These are phyloP conservation scores for Porites cylindrica DNA, from an alignment of 92 coral and sea anemone genomes.

Conservation along the genomic window DNA sequence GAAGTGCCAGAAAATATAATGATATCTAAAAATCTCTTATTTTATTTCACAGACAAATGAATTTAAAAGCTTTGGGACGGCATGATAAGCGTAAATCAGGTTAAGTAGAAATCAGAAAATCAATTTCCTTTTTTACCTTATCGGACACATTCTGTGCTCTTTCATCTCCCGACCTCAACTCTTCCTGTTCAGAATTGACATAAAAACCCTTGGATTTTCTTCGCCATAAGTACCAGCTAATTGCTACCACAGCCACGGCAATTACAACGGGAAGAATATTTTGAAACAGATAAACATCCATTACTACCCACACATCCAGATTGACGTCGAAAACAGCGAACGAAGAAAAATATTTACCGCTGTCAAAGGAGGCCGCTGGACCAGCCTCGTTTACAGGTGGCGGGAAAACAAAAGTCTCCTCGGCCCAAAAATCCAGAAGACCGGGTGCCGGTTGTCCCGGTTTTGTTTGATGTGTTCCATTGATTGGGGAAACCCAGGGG, in stretches of 20 bases:
- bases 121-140: conserved; percentile 7
- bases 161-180: neutral
- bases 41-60: no score
- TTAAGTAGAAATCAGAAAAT: no score
- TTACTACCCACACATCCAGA: conserved; percentile 12
- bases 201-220: neutral
- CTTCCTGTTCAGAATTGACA: conserved; percentile 10
- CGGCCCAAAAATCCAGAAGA: no score
- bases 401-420: conserved; percentile 26
- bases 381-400: conserved; percentile 45
- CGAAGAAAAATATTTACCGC: neutral
- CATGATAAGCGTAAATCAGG: no score
- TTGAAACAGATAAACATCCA: neutral
- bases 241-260: conserved; percentile 42
- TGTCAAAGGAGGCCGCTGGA: conserved; percentile 44
- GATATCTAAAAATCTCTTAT: no score
- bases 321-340: neutral
- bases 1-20: no score
- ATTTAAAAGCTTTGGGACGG: no score
- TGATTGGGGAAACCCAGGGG: no score
- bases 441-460: no score
- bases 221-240: conserved; percentile 41
- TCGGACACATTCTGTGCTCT: neutral
- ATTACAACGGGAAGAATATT: conserved; percentile 26
- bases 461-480: no score